phyloP scores from a whole-genome alignment of 2,888 invertebrate species.

The Zootermopsis nevadensis region DNA sequence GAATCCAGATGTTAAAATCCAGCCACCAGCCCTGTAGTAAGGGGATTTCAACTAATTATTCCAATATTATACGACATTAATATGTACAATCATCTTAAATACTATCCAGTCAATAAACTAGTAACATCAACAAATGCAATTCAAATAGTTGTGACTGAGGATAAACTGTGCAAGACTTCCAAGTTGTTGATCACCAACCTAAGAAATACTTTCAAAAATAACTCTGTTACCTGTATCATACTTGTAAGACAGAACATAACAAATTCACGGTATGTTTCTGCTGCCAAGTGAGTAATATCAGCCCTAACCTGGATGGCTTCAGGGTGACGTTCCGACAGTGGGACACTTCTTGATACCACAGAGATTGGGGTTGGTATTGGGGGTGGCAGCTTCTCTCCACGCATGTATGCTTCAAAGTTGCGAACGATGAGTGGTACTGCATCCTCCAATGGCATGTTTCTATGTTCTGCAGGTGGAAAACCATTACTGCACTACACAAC shows the following conservation, averaged over 20 bases:
- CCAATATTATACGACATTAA: too few species aligned
- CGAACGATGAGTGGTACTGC: constrained; percentile 82
- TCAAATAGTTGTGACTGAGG: too few species aligned
- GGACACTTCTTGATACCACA: constrained; percentile 56
- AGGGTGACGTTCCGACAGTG: constrained; percentile 67
- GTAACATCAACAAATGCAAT: too few species aligned
- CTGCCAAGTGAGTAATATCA: constrained; percentile 5
- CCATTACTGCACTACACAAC: constrained; percentile 14
- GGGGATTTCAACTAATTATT: too few species aligned
- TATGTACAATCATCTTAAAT: too few species aligned
- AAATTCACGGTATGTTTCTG: not conserved
- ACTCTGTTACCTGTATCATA: not conserved
- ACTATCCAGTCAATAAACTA: too few species aligned
- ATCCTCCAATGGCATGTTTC: constrained; percentile 96
- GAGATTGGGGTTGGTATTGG: constrained; percentile 44
- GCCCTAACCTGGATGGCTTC: constrained; percentile 66
- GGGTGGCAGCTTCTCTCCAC: constrained; percentile 61
- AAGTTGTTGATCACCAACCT: not conserved
- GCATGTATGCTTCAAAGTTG: constrained; percentile 74
- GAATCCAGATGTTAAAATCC: too few species aligned
- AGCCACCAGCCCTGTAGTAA: too few species aligned
- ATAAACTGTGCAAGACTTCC: too few species aligned
- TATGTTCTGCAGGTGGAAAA: constrained; percentile 75
- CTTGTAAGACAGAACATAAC: not conserved
- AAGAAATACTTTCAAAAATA: not conserved